Conservation (phyloP, 2,797 vertebrate genomes). For the Ispidina lecontei region DNA sequence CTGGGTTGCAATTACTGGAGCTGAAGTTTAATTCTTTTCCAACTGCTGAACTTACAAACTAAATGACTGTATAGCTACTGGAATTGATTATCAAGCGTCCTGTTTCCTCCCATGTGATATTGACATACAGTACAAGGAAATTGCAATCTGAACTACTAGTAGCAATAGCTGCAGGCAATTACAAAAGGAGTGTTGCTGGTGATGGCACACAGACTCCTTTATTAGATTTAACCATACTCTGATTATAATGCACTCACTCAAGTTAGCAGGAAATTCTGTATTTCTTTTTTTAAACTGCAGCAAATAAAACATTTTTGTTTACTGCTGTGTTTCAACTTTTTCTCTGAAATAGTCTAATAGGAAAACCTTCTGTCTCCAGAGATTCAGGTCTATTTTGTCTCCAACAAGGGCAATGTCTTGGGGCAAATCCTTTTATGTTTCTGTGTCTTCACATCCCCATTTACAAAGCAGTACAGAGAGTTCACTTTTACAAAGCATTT, state of each 20-base stretch:
- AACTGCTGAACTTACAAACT: background rate
- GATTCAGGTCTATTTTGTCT: background rate
- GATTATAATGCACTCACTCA: background rate
- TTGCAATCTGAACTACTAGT: slow-evolving; percentile 59
- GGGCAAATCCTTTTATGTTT: background rate
- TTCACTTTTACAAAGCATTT: background rate
- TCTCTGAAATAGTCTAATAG: background rate
- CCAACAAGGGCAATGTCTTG: background rate
- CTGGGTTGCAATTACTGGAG: slow-evolving; percentile 23
- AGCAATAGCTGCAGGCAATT: slow-evolving; percentile 72
- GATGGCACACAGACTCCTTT: background rate
- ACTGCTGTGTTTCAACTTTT: background rate
- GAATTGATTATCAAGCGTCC: slow-evolving; percentile 64
- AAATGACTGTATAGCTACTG: slow-evolving; percentile 17
- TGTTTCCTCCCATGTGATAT: slow-evolving; percentile 52
- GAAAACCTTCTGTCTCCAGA: background rate
- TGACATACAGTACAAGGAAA: slow-evolving; percentile 59
- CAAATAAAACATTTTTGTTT: background rate
- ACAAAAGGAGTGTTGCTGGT: slow-evolving; percentile 34
- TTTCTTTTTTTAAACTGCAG: background rate
- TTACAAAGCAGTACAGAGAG: background rate
- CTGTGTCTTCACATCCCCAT: background rate
- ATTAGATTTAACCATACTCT: slow-evolving; percentile 29
- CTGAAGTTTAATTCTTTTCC: slow-evolving; percentile 26
- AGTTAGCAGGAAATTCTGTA: slow-evolving; percentile 3